A percentile compares a stretch with the other conserved stretches of the same genome.
Conservation (phyloP, 2,797 vertebrate species). For the Spheniscus humboldti region DNA sequence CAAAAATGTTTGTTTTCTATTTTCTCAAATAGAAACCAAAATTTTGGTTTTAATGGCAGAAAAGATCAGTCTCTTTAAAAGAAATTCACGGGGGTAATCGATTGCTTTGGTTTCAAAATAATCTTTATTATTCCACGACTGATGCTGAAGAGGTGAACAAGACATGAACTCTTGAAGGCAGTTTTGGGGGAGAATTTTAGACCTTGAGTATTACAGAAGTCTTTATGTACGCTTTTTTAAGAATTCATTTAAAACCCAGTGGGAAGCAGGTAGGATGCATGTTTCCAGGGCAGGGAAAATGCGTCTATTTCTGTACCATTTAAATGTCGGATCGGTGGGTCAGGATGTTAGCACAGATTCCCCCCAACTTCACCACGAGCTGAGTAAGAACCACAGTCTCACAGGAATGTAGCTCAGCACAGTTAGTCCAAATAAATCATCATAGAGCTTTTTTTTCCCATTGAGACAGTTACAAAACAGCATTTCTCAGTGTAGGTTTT, state of each 20-base stretch:
- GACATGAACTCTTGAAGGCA: background rate
- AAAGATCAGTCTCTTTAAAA: background rate
- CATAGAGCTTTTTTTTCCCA: background rate
- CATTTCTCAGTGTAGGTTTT: background rate
- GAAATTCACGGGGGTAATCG: constrained; percentile 21
- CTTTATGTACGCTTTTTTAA: background rate
- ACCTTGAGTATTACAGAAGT: background rate
- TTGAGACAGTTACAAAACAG: background rate
- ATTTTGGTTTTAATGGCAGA: background rate
- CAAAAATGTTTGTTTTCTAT: background rate
- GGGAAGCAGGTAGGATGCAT: background rate
- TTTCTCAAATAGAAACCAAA: background rate
- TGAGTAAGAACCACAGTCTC: background rate
- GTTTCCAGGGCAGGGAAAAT: background rate
- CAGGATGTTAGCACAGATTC: background rate
- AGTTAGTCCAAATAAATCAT: background rate
- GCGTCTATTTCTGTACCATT: background rate
- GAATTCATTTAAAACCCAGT: constrained; percentile 9
- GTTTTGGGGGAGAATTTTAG: background rate
- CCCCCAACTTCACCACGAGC: background rate
- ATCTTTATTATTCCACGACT: constrained; percentile 15
- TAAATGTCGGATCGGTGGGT: background rate
- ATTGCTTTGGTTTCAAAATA: constrained; percentile 44
- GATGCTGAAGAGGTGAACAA: background rate
- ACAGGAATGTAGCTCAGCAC: background rate